Conservation (phyloP, 2,888 invertebrate species). For the Lycaena phlaeas region DNA sequence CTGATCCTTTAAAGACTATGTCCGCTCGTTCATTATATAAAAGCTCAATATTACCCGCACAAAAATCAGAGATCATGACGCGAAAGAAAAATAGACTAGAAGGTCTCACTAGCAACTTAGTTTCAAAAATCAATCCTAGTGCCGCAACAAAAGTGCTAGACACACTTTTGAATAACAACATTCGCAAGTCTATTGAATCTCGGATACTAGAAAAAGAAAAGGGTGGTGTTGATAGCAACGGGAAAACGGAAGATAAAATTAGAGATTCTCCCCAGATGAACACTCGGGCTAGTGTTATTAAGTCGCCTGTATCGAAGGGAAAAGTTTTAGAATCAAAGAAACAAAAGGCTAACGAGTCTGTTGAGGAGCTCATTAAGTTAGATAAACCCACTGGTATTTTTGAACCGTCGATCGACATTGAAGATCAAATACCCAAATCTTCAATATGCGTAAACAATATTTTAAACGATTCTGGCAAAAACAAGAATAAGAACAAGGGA, state of each 20-base stretch:
- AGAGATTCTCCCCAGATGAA: conserved; percentile 53
- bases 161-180: conserved; percentile 62
- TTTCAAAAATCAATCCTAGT: conserved; percentile 74
- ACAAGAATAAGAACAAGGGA: conserved; percentile 43
- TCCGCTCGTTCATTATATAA: conserved; percentile 63
- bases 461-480: conserved; percentile 49
- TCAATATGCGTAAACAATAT: conserved; percentile 62
- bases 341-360: conserved; percentile 8
- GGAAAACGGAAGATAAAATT: conserved; percentile 44
- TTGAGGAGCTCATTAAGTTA: conserved; percentile 38
- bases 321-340: conserved; percentile 63
- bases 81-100: conserved; percentile 77
- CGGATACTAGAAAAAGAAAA: conserved; percentile 63
- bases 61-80: conserved; percentile 73
- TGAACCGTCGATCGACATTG: conserved; percentile 78
- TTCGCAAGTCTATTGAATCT: conserved; percentile 64
- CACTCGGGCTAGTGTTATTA: conserved; percentile 71
- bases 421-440: conserved; percentile 76
- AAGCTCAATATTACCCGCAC: conserved; percentile 60
- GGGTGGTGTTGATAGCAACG: conserved; percentile 34
- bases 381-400: conserved; percentile 79
- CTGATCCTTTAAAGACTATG: conserved; percentile 63
- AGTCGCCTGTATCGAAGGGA: conserved; percentile 69
- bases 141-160: conserved; percentile 68
- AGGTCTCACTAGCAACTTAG: conserved; percentile 73